phyloP scores from a whole-genome alignment of 2,113 vertebrate genomes.

The Microcebus murinus region DNA sequence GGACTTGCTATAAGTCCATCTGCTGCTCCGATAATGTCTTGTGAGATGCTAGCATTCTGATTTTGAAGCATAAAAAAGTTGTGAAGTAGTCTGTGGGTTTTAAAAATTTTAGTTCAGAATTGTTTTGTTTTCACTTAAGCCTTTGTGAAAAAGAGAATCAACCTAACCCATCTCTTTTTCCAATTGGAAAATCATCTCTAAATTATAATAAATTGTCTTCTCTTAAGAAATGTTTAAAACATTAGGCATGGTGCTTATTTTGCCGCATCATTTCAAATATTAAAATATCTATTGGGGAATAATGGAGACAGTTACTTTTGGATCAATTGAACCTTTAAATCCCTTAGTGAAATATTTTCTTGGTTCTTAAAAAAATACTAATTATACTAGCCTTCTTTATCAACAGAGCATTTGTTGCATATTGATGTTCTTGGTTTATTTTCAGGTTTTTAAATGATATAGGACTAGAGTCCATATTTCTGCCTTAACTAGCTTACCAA shows the following conservation, averaged over 20 bases:
- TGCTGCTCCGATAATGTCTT: not conserved
- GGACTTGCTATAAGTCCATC: not conserved
- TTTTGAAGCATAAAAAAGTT: not conserved
- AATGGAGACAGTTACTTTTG: not conserved
- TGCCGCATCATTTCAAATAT: not conserved
- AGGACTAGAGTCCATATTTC: not conserved
- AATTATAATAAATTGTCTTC: not conserved
- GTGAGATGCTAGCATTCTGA: not conserved
- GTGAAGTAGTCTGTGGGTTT: not conserved
- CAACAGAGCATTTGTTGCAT: not conserved
- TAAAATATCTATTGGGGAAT: not conserved
- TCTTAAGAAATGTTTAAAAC: not conserved
- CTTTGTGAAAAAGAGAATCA: not conserved
- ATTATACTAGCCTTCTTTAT: not conserved
- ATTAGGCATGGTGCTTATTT: not conserved
- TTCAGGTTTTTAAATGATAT: not conserved
- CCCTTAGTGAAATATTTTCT: not conserved
- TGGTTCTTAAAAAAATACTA: not conserved
- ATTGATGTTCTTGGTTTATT: not conserved
- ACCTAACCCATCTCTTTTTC: not conserved
- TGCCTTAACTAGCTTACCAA: not conserved
- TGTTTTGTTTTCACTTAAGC: not conserved
- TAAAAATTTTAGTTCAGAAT: not conserved
- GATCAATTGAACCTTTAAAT: not conserved
- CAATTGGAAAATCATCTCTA: not conserved